These are phyloP conservation scores for Tetragonisca angustula DNA, from an alignment of 2,888 invertebrate genomes.

Conservation along the genomic window DNA sequence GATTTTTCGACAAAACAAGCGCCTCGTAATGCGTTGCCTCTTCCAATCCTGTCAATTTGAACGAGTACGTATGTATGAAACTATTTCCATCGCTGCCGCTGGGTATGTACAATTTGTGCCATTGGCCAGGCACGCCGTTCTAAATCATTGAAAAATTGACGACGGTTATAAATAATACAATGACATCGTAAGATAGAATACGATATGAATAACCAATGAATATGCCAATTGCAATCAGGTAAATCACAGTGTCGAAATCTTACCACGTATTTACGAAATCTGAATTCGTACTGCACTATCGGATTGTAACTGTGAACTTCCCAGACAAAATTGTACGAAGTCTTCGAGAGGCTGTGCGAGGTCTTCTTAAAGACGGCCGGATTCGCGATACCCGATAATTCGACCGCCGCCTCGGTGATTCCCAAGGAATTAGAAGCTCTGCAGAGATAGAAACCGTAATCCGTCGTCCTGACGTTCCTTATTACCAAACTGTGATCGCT, in stretches of 20 bases:
- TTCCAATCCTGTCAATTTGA: constrained; percentile 90
- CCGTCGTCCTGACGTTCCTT: constrained; percentile 87
- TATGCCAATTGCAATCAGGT: too few relatives aligned
- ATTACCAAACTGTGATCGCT: constrained; percentile 88
- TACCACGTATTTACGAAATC: constrained; percentile 83
- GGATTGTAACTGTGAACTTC: constrained; percentile 93
- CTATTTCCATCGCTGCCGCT: constrained; percentile 84
- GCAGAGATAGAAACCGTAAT: constrained; percentile 92
- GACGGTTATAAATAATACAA: background rate
- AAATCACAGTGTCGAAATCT: constrained; percentile 23
- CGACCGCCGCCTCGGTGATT: constrained; percentile 89
- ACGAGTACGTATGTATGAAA: constrained; percentile 91
- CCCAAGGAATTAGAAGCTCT: constrained; percentile 91
- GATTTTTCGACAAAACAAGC: constrained; percentile 91
- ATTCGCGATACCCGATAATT: constrained; percentile 90
- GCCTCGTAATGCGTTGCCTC: constrained; percentile 92
- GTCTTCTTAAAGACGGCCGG: constrained; percentile 89
- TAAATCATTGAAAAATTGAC: constrained; percentile 13
- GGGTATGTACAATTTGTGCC: constrained; percentile 90
- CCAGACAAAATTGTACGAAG: constrained; percentile 91
- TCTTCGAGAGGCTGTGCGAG: constrained; percentile 83
- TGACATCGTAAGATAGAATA: background rate
- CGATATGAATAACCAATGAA: too few relatives aligned
- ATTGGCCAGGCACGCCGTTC: constrained; percentile 81
- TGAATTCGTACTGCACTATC: constrained; percentile 89